These are phyloP conservation scores for Operophtera brumata DNA, from an alignment of 2,888 invertebrate species.

Conservation along the genomic window DNA sequence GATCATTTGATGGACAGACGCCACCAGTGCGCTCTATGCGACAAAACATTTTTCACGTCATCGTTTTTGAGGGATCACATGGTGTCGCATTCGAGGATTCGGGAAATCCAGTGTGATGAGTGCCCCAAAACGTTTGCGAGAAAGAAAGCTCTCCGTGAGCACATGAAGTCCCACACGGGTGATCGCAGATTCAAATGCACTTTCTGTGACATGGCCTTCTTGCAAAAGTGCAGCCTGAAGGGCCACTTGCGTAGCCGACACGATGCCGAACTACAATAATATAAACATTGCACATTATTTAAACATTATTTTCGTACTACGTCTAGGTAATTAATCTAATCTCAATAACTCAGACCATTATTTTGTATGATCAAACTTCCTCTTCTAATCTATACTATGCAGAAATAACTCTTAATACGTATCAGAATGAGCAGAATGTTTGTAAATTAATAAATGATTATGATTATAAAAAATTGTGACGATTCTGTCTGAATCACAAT, in stretches of 20 bases:
- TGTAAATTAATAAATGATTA: too few relatives aligned
- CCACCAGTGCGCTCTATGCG: slow-evolving; percentile 41
- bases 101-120: slow-evolving; percentile 38
- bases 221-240: slow-evolving; percentile 35
- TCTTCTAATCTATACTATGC: too few relatives aligned
- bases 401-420: too few relatives aligned
- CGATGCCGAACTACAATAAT: slow-evolving; percentile 18
- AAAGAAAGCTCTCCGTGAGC: slow-evolving; percentile 35
- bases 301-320: too few relatives aligned
- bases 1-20: slow-evolving; percentile 54
- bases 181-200: slow-evolving; percentile 42
- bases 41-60: slow-evolving; percentile 40
- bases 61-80: slow-evolving; percentile 42
- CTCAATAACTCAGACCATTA: background rate
- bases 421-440: too few relatives aligned
- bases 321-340: background rate
- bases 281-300: too few relatives aligned
- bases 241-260: slow-evolving; percentile 26
- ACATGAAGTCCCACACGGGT: slow-evolving; percentile 36
- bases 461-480: too few relatives aligned
- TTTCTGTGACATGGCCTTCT: slow-evolving; percentile 41
- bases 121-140: slow-evolving; percentile 40
- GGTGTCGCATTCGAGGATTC: slow-evolving; percentile 41
- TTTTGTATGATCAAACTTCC: background rate
- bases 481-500: too few relatives aligned